phyloP scores from a whole-genome alignment of 2,797 vertebrate species.

The Lepilemur ruficaudatus region DNA sequence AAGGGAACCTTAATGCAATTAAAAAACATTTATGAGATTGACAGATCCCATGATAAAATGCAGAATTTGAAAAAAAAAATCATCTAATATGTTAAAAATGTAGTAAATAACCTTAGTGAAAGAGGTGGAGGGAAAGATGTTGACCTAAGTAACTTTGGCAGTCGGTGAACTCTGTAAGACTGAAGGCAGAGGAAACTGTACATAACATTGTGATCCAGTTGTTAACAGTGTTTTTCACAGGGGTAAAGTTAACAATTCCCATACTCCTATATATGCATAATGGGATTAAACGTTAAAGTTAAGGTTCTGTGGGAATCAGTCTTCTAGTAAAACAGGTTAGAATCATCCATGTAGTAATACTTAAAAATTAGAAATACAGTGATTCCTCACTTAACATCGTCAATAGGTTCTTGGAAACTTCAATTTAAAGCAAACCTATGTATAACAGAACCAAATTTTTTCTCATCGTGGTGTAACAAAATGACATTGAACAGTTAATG shows the following conservation, averaged over 20 bases:
- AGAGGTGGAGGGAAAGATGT: background rate
- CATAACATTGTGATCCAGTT: background rate
- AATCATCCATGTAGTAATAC: background rate
- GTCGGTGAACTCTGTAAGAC: background rate
- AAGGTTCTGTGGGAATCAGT: background rate
- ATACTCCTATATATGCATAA: background rate
- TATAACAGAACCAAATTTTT: background rate
- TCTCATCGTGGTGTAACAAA: background rate
- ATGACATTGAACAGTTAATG: background rate
- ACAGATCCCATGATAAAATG: background rate
- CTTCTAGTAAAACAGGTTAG: background rate
- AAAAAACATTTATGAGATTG: background rate
- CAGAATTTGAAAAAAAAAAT: background rate
- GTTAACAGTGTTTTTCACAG: background rate
- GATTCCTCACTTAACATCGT: background rate
- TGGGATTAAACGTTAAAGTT: background rate
- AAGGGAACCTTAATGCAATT: background rate
- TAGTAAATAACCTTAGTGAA: background rate
- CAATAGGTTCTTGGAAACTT: background rate
- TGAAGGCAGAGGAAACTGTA: background rate
- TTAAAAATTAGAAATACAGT: background rate
- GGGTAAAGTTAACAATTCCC: background rate
- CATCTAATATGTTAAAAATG: background rate
- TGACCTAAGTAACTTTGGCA: background rate
- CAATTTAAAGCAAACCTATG: background rate